Evolutionary conservation across 2,888 invertebrate species (phyloP), one percentile per base, ranked within the genome.

Genomic region (Metacarcinus magister): DNA sequence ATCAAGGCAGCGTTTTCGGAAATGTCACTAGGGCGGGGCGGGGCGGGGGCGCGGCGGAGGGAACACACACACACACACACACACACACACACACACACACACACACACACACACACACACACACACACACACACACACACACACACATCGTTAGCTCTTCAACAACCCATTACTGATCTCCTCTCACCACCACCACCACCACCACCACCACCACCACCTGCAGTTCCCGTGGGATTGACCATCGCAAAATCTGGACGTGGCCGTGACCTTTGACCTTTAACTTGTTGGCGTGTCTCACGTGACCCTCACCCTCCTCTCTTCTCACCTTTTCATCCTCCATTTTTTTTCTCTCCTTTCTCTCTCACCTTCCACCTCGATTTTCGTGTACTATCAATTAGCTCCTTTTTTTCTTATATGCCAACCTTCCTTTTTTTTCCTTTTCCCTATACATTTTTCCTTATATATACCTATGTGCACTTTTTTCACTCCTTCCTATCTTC

Each of bases 201-300:
- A 67, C 67, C 67, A 67, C 67, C 67, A 67, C 67, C 67, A 67
- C 23, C 67, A 67, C 67, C 67, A 67, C 67, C 67, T 67, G 23
- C 67, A 67, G 19, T 67, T 67, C 67, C 67, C 67, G 67, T 67
- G 67, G n/a, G 67, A 67, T n/a, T 67, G 67, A 67, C 67, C 54
- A 54, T 7, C 67, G n/a, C 67, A 67, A 5, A 67, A 67, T 67
- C 67, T n/a, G 67, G 67, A n/a, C 67, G 5, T n/a, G 67, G 67
- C 67, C 67, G n/a, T 67, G 67, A 67, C 23, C n/a, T n/a, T n/a
- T 67, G 67, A 67, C 67, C 67, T 16, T 54, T 10, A 16, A n/a
- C n/a, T n/a, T 13, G 54, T 54, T 19, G 5, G 67, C 67, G 67
- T 67, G 67, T 67, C 67, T 67, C 23, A n/a, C n/a, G n/a, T 67